Evolutionary conservation across 2,113 vertebrate genomes (phyloP), one percentile per base, ranked within the genome.

Genomic region (Cygnus atratus): DNA sequence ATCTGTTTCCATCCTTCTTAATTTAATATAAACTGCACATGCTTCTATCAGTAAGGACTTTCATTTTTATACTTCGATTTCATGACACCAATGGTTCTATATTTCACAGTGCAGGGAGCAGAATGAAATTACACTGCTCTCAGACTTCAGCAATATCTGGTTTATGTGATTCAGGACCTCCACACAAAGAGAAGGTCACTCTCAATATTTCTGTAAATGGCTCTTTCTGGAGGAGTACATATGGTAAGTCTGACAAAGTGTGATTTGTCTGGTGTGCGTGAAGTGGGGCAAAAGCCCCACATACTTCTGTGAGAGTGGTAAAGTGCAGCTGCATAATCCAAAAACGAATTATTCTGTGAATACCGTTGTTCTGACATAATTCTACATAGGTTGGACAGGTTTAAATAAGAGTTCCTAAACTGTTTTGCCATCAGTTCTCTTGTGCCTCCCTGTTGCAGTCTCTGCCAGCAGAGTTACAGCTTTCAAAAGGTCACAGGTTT

Each of bases 1-100:
- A 96, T 97, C 92, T 96, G 84, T 97, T 98, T 97, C 97, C 95
- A 97, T 97, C 96, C 81, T 81, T 97, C 97, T 97, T 98, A 98
- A 98, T 98, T 97, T 98, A 97, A 98, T 98, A 98, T 96, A 97
- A 96, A 95, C 93, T 94, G 96, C 96, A 96, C 97, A 97, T 97
- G 97, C 96, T 98, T 98, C 97, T 97, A 96, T 96, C 97, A 96
- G 93, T 98, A 97, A 96, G 88, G 95, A 84, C 96, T 97, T 97
- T 97, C 96, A 97, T 98, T 98, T 98, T 97, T 97, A 98, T 97
- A 96, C 86, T 96, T 98, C 77, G 77, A 98, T 98, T 98, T 98
- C 96, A 95, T 44, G 96, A 97, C 98, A 97, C 95, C 95, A 91
- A 26, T 95, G 91, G 89, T 97, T 98, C 97, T 96, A 95, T 98